Evolutionary conservation across 2,797 vertebrate species (phyloP), one percentile per base, ranked within the genome.

Genomic region (Typhlichthys subterraneus): DNA sequence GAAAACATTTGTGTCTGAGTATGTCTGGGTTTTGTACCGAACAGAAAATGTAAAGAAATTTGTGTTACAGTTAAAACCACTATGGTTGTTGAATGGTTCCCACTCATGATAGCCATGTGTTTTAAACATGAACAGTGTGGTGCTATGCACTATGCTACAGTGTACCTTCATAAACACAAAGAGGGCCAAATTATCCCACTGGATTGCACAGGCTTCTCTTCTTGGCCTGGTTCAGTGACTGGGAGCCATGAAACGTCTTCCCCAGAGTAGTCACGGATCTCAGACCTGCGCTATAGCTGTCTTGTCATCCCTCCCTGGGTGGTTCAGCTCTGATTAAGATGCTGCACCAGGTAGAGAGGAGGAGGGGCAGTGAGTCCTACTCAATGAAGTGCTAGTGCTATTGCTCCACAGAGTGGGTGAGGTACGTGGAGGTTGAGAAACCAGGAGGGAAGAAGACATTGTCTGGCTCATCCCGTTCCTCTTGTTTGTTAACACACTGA

Each of bases 301-400:
- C 80, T 77, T 56, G 59, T 57, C 72, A 7, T 66, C 69, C 61
- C 63, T 77, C 67, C 64, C 65, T 11, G 52, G 71, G 76, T 66
- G 62, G 73, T 76, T 79, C 53, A 73, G 55, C 67, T 65, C 71
- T 83, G 81, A 85, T 85, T 84, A 81, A 73, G 57, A 66, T 15
- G 8, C 14, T 51, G 57, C 14, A 45, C 42, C 66, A 4, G 55
- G 0, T 0, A 47, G 69, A 57, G 46, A 52, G n/a, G 57, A 75
- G 57, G 53, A 31, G 52, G 48, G 38, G 38, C 38, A 17, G 49
- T 17, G 23, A 29, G 23, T 29, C 23, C 23, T 29, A 29, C 23
- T 29, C 23, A 4, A 29, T 4, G 23, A 29, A 29, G 23, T 29
- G 23, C 23, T 29, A 29, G 3, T 29, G 23, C 23, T 23, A 23